phyloP scores from a whole-genome alignment of 2,888 invertebrate species.

The Disparrhopalites patrizii region DNA sequence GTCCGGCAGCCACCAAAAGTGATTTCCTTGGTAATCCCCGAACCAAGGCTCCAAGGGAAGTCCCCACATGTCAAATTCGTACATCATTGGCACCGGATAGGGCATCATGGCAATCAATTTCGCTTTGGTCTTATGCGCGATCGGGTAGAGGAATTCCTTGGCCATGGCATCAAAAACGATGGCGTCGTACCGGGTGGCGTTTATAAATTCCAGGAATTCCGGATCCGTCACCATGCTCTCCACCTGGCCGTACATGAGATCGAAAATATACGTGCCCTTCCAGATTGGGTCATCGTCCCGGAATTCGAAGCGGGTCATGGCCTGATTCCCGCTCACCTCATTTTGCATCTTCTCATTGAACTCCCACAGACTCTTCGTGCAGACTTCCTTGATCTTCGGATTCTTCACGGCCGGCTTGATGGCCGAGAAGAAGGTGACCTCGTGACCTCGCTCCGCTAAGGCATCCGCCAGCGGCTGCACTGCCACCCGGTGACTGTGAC shows the following conservation, averaged over 20 bases:
- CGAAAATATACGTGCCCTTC: background rate
- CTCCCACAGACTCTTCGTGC: background rate
- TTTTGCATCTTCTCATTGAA: background rate
- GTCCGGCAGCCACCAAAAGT: background rate
- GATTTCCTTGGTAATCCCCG: background rate
- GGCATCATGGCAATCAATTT: background rate
- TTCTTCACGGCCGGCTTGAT: background rate
- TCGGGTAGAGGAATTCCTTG: background rate
- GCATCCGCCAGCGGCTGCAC: background rate
- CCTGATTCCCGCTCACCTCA: background rate
- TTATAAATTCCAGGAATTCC: background rate
- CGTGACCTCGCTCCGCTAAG: conserved; percentile 2
- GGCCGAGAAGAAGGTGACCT: background rate
- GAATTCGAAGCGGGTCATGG: background rate
- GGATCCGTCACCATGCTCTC: background rate
- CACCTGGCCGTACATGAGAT: background rate
- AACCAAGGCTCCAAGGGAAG: background rate
- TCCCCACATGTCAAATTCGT: background rate
- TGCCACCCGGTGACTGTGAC: background rate
- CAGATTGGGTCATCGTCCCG: background rate
- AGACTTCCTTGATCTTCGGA: background rate
- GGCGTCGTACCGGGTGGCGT: background rate
- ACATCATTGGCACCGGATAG: too few species aligned
- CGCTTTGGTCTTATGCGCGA: background rate
- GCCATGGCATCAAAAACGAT: background rate